These are phyloP conservation scores for Reinhardtius hippoglossoides DNA, from an alignment of 2,113 vertebrate species.

Conservation along the genomic window DNA sequence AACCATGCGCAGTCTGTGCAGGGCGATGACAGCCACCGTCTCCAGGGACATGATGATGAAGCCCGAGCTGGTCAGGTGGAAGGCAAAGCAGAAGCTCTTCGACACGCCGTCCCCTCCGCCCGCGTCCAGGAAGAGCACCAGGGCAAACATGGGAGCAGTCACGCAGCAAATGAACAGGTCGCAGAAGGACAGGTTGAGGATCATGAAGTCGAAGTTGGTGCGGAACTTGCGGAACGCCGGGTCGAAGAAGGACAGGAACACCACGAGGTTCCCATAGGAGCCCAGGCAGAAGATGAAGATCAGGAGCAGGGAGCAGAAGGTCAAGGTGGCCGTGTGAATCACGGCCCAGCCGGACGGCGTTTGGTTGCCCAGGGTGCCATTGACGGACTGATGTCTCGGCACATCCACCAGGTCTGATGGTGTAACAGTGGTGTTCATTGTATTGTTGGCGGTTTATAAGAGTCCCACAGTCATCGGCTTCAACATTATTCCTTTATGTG, in stretches of 20 bases:
- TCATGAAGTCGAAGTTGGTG: constrained; percentile 98
- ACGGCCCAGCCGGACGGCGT: constrained; percentile 76
- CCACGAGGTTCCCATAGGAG: constrained; percentile 94
- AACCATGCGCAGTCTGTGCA: constrained; percentile 94
- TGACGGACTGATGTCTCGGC: constrained; percentile 73
- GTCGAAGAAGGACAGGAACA: constrained; percentile 96
- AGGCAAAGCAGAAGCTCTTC: constrained; percentile 92
- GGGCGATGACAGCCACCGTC: constrained; percentile 93
- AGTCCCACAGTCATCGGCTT: constrained; percentile 47
- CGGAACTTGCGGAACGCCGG: constrained; percentile 95
- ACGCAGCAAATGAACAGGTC: constrained; percentile 96
- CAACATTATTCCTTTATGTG: constrained; percentile 47
- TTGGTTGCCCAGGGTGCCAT: constrained; percentile 65
- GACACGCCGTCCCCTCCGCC: constrained; percentile 82
- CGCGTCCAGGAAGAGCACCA: constrained; percentile 89
- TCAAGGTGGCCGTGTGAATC: constrained; percentile 89
- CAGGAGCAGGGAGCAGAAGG: constrained; percentile 89
- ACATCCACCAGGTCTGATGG: constrained; percentile 80
- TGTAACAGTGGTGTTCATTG: constrained; percentile 87
- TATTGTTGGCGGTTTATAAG: constrained; percentile 61
- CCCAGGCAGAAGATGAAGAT: constrained; percentile 92
- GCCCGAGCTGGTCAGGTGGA: constrained; percentile 92
- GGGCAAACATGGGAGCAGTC: constrained; percentile 92
- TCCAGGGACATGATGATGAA: constrained; percentile 98
- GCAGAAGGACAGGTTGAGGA: constrained; percentile 96